These are phyloP conservation scores for Lepidonotus clava DNA, from an alignment of 2,888 invertebrate species.

Conservation along the genomic window DNA sequence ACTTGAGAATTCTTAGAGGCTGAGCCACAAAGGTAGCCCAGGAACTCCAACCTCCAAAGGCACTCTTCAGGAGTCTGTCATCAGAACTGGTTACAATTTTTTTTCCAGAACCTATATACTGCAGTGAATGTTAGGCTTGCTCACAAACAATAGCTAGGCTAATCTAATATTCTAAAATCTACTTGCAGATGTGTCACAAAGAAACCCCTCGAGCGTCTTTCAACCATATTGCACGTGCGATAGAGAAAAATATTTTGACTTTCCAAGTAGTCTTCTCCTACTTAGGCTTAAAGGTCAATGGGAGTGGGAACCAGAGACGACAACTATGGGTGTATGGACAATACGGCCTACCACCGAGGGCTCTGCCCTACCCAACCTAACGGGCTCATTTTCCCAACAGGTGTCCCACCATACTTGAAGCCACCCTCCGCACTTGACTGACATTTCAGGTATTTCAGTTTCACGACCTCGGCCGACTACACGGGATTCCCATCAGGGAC, in stretches of 20 bases:
- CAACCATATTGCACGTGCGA: no score
- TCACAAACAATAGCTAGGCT: no score
- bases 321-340: background rate
- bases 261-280: background rate
- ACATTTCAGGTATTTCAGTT: slow-evolving; percentile 23
- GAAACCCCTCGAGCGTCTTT: no score
- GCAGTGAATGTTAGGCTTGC: no score
- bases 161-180: no score
- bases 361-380: background rate
- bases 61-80: no score
- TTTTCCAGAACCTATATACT: no score
- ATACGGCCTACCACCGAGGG: background rate
- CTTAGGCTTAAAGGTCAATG: background rate
- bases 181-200: no score
- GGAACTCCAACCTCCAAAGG: no score
- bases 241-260: background rate
- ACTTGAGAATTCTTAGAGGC: no score
- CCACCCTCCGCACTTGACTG: slow-evolving; percentile 5
- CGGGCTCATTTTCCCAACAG: slow-evolving; percentile 1
- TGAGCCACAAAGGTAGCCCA: no score
- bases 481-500: background rate
- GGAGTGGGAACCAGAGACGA: background rate
- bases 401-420: background rate
- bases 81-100: no score
- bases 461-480: background rate